Percentiles rank a stretch among this genome's conserved stretches.
Evolutionary conservation across 2,797 vertebrate genomes (phyloP).

Genomic region (Danio tinwini): DNA sequence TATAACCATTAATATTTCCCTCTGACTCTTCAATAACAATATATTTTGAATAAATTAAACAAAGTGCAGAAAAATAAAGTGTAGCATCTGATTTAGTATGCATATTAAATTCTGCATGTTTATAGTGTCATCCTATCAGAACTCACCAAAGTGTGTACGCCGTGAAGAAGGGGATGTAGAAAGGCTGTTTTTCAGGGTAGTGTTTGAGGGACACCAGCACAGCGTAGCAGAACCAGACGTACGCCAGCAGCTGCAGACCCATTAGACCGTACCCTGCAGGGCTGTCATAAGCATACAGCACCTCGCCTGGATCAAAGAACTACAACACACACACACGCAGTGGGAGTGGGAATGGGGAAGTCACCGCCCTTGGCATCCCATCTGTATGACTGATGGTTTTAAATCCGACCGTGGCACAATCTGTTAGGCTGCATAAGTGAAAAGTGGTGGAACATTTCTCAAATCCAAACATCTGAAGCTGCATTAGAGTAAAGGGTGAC

Average conservation of each 20-base stretch:
- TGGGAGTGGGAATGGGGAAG: not conserved
- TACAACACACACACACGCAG: constrained; percentile 62
- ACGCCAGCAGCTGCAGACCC: constrained; percentile 89
- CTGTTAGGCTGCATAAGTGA: constrained; percentile 27
- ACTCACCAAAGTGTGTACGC: constrained; percentile 93
- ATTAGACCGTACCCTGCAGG: constrained; percentile 91
- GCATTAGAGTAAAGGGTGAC: constrained; percentile 30
- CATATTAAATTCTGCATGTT: not conserved
- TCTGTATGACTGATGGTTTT: constrained; percentile 21
- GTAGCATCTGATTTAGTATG: not conserved
- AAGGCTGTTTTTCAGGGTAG: constrained; percentile 91
- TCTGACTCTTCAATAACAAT: not conserved
- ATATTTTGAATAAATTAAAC: not conserved
- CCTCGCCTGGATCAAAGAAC: constrained; percentile 94
- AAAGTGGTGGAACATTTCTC: not conserved
- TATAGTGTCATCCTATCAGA: not conserved
- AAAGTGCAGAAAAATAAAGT: not conserved
- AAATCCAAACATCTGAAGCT: constrained; percentile 32
- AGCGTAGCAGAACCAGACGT: constrained; percentile 93
- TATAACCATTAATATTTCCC: not conserved
- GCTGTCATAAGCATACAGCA: constrained; percentile 91
- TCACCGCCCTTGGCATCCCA: constrained; percentile 2
- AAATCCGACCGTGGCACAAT: constrained; percentile 21
- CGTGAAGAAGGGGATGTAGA: constrained; percentile 93
- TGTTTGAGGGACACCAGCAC: constrained; percentile 90